A percentile compares a stretch with the other conserved stretches of the same genome.
These are phyloP conservation scores for Lagria hirta DNA, from an alignment of 2,888 invertebrate species.

Conservation along the genomic window DNA sequence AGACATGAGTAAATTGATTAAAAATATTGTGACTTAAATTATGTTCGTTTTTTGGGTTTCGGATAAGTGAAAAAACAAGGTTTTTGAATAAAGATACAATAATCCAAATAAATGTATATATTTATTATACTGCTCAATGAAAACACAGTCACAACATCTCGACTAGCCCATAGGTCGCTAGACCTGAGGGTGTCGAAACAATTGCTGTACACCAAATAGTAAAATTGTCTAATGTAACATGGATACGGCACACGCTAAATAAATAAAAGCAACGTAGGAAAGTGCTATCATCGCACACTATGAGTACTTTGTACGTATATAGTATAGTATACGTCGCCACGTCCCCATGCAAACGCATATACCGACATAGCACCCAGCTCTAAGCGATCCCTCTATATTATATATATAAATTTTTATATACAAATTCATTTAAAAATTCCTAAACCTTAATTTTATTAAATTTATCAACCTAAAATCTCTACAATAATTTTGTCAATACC, in stretches of 20 bases:
- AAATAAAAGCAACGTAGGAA: constrained; percentile 53
- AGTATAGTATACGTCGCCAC: constrained; percentile 55
- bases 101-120: constrained; percentile 77
- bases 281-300: constrained; percentile 52
- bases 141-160: constrained; percentile 59
- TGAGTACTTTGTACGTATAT: constrained; percentile 57
- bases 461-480: constrained; percentile 55
- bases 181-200: constrained; percentile 49
- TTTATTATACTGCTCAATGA: constrained; percentile 74
- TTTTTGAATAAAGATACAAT: no score
- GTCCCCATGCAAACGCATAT: constrained; percentile 51
- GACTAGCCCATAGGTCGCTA: constrained; percentile 42
- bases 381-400: constrained; percentile 58
- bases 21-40: no score
- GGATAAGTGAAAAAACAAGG: no score
- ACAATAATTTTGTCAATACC: constrained; percentile 56
- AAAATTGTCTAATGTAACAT: constrained; percentile 58
- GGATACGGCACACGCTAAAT: constrained; percentile 57
- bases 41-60: no score
- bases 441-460: constrained; percentile 66
- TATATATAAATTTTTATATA: constrained; percentile 68
- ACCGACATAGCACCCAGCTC: constrained; percentile 50
- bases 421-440: constrained; percentile 70
- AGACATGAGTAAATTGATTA: no score
- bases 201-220: constrained; percentile 59